Evolutionary conservation across 2,888 invertebrate genomes (phyloP).

Genomic region (Itoplectis maculator): DNA sequence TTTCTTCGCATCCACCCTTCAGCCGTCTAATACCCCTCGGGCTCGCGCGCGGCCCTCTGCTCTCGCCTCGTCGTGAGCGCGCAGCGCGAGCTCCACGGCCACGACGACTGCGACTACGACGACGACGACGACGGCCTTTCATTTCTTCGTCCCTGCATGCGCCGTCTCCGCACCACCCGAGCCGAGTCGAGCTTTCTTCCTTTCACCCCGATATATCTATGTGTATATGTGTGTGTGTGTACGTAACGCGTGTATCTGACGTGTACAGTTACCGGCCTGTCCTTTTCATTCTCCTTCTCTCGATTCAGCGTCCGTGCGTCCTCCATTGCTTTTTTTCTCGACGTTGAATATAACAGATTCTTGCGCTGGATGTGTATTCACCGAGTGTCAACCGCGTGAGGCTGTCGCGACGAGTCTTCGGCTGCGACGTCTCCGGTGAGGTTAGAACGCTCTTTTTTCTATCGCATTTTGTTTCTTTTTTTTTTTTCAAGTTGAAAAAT

Average conservation of each 20-base stretch:
- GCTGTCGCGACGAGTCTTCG: too few relatives aligned
- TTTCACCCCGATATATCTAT: constrained; percentile 48
- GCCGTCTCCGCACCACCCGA: constrained; percentile 36
- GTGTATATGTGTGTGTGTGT: constrained; percentile 8
- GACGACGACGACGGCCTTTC: constrained; percentile 52
- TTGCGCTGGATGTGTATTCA: background rate
- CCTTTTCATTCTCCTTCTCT: constrained; percentile 12
- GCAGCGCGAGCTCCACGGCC: constrained; percentile 60
- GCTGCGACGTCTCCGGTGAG: background rate
- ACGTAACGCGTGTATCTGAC: background rate
- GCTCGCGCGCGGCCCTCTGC: constrained; percentile 78
- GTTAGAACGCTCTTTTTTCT: background rate
- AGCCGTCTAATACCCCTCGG: constrained; percentile 81
- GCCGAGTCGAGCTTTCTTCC: constrained; percentile 59
- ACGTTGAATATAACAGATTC: constrained; percentile 27
- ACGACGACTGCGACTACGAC: constrained; percentile 48
- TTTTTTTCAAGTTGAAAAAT: background rate
- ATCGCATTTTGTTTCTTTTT: too few relatives aligned
- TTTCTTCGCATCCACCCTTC: constrained; percentile 85
- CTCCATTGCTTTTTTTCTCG: constrained; percentile 14
- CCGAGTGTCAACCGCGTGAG: background rate
- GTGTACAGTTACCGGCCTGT: constrained; percentile 12
- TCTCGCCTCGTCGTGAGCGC: constrained; percentile 37
- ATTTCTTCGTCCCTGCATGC: constrained; percentile 62
- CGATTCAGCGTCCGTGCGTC: constrained; percentile 27